Base-by-base conservation (phyloP, 2,888 invertebrate genomes). In the Aethes cnicana region DNA sequence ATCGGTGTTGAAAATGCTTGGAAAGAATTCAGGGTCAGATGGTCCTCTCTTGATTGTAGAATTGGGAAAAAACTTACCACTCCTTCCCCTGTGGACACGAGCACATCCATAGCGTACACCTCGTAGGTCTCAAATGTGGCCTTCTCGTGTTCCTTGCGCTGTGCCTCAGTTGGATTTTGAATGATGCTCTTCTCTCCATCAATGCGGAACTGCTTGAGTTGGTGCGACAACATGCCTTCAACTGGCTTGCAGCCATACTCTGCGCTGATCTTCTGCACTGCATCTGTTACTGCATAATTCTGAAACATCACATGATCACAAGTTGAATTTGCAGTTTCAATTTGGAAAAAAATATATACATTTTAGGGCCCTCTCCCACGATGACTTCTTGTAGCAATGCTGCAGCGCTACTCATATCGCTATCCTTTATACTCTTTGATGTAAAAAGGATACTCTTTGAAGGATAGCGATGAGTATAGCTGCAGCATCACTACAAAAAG, bases 21-120 rank as follows among this genome's bases (percentile, higher is more conserved):
- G 80, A 81, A 81, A 79, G 81, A 80, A 78, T 74, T 72, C 77
- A 78, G 78, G 80, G 77, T 20, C 4, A 14, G 3, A n/a, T n/a
- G n/a, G n/a, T n/a, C n/a, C n/a, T n/a, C n/a, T n/a, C n/a, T n/a
- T n/a, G n/a, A n/a, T n/a, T n/a, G n/a, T n/a, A n/a, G n/a, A n/a
- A n/a, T n/a, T n/a, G n/a, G n/a, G n/a, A n/a, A 9, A 20, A 11
- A 16, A 39, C 92, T 87, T 84, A 95, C 95, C 80, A 96, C 93
- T 72, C 98, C 98, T 76, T 98, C 98, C 39, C 99, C 99, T 49
- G 97, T 95, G 70, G 98, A 97, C 55, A 99, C 92, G 53, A 99
- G 92, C n/a, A 99, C 97, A 90, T 99, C 99, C 92, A 99, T 96
- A 17, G 97, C 98, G 87, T 98, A 99, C 0, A 98, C 99, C 90